Evolutionary conservation across 2,888 invertebrate genomes (phyloP).

Genomic region (Horisme vitalbata): DNA sequence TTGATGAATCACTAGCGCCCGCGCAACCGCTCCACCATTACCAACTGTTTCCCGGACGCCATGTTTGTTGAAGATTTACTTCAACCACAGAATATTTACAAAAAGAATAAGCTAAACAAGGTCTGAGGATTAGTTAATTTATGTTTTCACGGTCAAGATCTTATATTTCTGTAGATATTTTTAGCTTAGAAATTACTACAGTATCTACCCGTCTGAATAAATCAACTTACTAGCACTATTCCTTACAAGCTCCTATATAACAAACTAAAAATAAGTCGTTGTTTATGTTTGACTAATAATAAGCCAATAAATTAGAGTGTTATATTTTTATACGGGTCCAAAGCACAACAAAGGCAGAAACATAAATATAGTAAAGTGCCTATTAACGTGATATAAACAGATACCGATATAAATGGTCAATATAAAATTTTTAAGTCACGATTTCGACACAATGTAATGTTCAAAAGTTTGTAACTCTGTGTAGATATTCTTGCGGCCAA

Average conservation of each 20-base stretch:
- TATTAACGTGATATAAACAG: slow-evolving; percentile 42
- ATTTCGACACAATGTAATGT: slow-evolving; percentile 63
- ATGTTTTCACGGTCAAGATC: no score
- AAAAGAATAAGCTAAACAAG: not conserved
- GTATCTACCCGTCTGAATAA: slow-evolving; percentile 2
- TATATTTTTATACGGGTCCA: slow-evolving; percentile 25
- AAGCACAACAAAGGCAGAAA: slow-evolving; percentile 24
- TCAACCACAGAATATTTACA: slow-evolving; percentile 38
- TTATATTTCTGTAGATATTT: no score
- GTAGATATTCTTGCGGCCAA: slow-evolving; percentile 61
- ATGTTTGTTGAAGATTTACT: slow-evolving; percentile 63
- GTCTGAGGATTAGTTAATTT: not conserved
- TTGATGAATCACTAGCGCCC: slow-evolving; percentile 54
- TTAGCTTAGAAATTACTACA: slow-evolving; percentile 2
- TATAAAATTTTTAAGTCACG: slow-evolving; percentile 57
- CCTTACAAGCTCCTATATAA: slow-evolving; percentile 10
- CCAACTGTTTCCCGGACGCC: slow-evolving; percentile 65
- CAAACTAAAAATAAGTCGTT: slow-evolving; percentile 19
- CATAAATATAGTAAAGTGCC: slow-evolving; percentile 42
- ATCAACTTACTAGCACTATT: slow-evolving; percentile 6
- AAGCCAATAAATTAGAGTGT: slow-evolving; percentile 27
- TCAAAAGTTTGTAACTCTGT: slow-evolving; percentile 61
- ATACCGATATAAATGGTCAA: slow-evolving; percentile 44
- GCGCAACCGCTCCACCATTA: slow-evolving; percentile 45
- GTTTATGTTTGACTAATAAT: slow-evolving; percentile 21